phyloP scores from a whole-genome alignment of 2,888 invertebrate species.

The Lepidochitona cinerea region DNA sequence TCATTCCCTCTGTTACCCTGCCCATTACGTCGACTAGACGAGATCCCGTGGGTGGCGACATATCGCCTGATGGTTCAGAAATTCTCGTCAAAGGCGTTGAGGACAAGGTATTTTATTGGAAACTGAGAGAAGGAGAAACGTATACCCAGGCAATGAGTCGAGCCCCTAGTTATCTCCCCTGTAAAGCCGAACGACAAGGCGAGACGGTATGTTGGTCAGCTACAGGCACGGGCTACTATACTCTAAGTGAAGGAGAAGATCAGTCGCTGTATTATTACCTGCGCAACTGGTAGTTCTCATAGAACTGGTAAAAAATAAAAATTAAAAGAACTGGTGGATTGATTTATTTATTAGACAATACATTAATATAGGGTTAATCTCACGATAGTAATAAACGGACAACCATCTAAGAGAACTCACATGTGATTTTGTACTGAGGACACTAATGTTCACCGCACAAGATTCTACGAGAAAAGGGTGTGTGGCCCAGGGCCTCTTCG shows the following conservation, averaged over 20 bases:
- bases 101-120: slow-evolving; percentile 25
- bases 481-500: too few relatives aligned
- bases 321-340: too few relatives aligned
- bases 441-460: too few relatives aligned
- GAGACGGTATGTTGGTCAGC: slow-evolving; percentile 21
- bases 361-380: too few relatives aligned
- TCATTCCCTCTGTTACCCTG: background rate
- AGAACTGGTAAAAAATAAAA: too few relatives aligned
- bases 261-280: background rate
- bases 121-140: slow-evolving; percentile 5
- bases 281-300: too few relatives aligned
- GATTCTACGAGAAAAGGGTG: too few relatives aligned
- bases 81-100: slow-evolving; percentile 24
- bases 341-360: too few relatives aligned
- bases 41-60: slow-evolving; percentile 27
- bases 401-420: too few relatives aligned
- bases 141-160: background rate
- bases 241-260: slow-evolving; percentile 19
- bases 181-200: slow-evolving; percentile 5
- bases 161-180: background rate
- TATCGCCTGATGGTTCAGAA: slow-evolving; percentile 24
- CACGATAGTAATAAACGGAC: too few relatives aligned
- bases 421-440: too few relatives aligned
- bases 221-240: slow-evolving; percentile 19
- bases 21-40: slow-evolving; percentile 1